Percentiles rank a stretch among this genome's conserved stretches.
These are phyloP conservation scores for Carollia perspicillata DNA, from an alignment of 2,113 vertebrate genomes.

Conservation along the genomic window DNA sequence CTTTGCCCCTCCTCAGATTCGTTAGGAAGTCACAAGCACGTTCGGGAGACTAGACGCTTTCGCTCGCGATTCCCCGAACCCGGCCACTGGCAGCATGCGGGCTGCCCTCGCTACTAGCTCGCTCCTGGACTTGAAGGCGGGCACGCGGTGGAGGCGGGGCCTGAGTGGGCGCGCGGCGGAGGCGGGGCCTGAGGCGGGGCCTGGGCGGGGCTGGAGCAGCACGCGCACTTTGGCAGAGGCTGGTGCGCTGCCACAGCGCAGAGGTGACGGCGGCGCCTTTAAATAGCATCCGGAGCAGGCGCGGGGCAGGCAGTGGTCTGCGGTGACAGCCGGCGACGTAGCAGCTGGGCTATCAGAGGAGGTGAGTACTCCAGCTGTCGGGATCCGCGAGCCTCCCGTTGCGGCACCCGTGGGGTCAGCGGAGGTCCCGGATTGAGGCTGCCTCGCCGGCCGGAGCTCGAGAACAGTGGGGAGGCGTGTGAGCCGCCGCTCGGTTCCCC, in stretches of 20 bases:
- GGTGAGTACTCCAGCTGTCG: constrained; percentile 58
- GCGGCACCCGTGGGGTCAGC: not conserved
- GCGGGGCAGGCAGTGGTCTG: not conserved
- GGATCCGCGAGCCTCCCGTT: not conserved
- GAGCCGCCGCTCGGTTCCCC: not conserved
- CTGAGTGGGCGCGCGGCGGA: not conserved
- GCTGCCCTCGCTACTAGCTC: fast-evolving
- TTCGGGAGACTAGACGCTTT: fast-evolving
- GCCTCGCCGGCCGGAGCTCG: not conserved
- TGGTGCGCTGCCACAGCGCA: constrained; percentile 40
- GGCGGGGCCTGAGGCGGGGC: not conserved
- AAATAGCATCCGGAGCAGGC: constrained; percentile 61
- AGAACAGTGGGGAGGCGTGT: not conserved
- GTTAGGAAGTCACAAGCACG: not conserved
- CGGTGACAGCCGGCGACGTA: constrained; percentile 47
- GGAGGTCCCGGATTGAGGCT: not conserved
- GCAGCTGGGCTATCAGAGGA: constrained; percentile 12
- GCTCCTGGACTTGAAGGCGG: fast-evolving
- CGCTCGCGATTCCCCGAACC: fast-evolving
- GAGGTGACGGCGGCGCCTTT: constrained; percentile 48
- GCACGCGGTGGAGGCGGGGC: not conserved
- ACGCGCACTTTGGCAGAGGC: not conserved
- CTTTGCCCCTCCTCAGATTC: not conserved
- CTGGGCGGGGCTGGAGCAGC: constrained; percentile 11
- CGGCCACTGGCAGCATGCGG: fast-evolving